A percentile compares a stretch with the other conserved stretches of the same genome.
These are phyloP conservation scores for Chaetodon trifascialis DNA, from an alignment of 2,113 vertebrate genomes.

Conservation along the genomic window DNA sequence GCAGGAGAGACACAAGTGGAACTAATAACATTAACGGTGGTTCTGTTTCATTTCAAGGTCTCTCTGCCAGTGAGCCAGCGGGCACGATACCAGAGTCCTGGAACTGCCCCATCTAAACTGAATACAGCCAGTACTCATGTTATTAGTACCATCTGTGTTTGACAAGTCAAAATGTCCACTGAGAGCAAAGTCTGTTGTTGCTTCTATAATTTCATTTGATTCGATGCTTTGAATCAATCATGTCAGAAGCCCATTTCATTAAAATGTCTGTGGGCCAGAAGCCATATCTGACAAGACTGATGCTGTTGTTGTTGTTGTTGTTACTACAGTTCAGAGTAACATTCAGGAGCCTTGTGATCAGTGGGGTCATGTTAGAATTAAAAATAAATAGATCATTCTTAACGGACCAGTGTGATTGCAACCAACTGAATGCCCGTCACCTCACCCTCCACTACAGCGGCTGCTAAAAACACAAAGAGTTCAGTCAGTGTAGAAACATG, in stretches of 20 bases:
- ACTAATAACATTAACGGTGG: conserved; percentile 9
- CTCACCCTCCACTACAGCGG: too few relatives aligned
- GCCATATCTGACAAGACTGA: neutral
- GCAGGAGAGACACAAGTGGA: conserved; percentile 9
- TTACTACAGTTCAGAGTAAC: neutral
- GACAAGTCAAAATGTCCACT: neutral
- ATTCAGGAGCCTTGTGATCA: neutral
- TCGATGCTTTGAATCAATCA: neutral
- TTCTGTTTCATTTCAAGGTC: neutral
- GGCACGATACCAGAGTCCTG: conserved; percentile 1
- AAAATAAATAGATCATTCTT: too few relatives aligned
- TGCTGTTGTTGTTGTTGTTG: neutral
- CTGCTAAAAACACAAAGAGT: too few relatives aligned
- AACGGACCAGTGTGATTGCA: too few relatives aligned
- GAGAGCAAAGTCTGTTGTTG: neutral
- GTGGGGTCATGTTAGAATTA: neutral
- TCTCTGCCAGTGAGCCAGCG: neutral
- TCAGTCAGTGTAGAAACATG: too few relatives aligned
- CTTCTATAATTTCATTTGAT: neutral
- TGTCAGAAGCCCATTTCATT: neutral
- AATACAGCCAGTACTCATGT: neutral
- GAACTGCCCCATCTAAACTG: neutral
- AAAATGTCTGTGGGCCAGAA: neutral
- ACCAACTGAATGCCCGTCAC: too few relatives aligned
- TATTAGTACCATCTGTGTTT: conserved; percentile 7